phyloP scores from a whole-genome alignment of 2,888 invertebrate species.

The Acanthosepion pharaonis region DNA sequence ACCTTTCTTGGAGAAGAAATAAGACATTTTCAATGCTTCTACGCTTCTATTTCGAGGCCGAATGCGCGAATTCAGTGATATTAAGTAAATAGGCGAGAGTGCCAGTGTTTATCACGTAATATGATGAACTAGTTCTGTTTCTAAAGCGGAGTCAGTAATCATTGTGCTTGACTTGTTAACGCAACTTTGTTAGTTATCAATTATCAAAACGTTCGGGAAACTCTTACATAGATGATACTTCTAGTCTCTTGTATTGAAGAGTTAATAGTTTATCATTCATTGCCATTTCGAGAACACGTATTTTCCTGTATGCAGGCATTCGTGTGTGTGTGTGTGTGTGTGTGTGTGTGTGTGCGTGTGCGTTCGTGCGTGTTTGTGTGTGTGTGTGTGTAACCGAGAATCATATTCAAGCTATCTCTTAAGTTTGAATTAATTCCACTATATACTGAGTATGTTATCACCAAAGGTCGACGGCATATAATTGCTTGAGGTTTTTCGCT shows the following conservation, averaged over 20 bases:
- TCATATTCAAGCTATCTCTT: too few relatives aligned
- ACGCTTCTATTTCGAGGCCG: background rate
- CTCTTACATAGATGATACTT: background rate
- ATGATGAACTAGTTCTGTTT: background rate
- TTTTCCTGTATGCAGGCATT: too few relatives aligned
- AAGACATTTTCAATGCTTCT: background rate
- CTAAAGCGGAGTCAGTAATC: background rate
- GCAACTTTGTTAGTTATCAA: background rate
- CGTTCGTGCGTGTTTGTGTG: too few relatives aligned
- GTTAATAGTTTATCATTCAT: background rate
- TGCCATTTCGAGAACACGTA: background rate
- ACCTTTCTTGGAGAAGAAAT: background rate
- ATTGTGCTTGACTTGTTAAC: background rate
- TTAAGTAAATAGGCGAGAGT: background rate
- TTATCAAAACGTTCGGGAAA: too few relatives aligned
- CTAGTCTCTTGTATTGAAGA: background rate
- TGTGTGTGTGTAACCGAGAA: too few relatives aligned
- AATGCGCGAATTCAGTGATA: background rate
- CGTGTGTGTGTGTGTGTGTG: too few relatives aligned
- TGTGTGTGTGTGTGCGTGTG: too few relatives aligned
- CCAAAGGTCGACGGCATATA: too few relatives aligned
- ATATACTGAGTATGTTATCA: too few relatives aligned
- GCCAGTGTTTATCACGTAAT: background rate
- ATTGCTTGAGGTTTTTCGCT: too few relatives aligned
- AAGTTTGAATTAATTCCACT: too few relatives aligned